A percentile compares a stretch with the other conserved stretches of the same genome.
Evolutionary conservation across 2,113 vertebrate species (phyloP).

Genomic region (Oreochromis aureus): DNA sequence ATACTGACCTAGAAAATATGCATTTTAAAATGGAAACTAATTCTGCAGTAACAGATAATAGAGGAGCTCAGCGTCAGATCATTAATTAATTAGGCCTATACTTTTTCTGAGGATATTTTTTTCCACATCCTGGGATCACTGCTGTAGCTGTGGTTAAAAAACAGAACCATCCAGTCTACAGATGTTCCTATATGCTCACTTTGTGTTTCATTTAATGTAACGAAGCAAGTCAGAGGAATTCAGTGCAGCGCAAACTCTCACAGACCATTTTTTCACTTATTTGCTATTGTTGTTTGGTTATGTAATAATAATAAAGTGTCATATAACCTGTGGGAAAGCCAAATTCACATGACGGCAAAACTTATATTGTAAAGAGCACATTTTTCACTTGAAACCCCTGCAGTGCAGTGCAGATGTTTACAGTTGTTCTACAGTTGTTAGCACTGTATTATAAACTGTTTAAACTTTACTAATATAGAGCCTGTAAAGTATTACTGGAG

Average conservation of each 20-base stretch:
- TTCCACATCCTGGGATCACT: neutral
- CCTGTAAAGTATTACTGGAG: constrained; percentile 23
- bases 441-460: constrained; percentile 52
- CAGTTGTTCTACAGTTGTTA: constrained; percentile 34
- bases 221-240: constrained; percentile 10
- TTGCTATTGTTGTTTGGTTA: neutral
- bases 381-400: neutral
- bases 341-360: neutral
- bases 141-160: neutral
- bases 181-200: constrained; percentile 19
- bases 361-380: neutral
- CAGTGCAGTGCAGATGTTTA: constrained; percentile 36
- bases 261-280: neutral
- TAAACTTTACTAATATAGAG: constrained; percentile 41
- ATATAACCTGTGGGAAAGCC: neutral
- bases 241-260: neutral
- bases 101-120: neutral
- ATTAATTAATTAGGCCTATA: constrained; percentile 10
- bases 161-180: neutral
- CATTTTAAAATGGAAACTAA: neutral
- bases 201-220: constrained; percentile 1
- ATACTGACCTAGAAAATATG: constrained; percentile 23
- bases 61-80: neutral
- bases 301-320: neutral
- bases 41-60: neutral